Evolutionary conservation across 2,113 vertebrate species (phyloP), one percentile per base, ranked within the genome.

Genomic region (Sula dactylatra): DNA sequence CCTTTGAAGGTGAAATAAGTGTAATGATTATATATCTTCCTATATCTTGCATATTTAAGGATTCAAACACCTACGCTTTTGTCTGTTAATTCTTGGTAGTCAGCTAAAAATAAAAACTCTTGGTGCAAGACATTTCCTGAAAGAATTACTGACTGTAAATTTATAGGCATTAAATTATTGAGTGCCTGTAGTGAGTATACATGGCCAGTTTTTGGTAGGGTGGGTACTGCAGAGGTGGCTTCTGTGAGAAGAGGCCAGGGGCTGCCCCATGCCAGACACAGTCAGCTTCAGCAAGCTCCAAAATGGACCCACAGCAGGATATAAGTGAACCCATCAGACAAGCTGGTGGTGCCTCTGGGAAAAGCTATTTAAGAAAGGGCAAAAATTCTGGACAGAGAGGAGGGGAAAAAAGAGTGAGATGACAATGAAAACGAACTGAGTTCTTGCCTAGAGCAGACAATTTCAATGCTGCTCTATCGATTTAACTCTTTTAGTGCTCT

Each of bases 331-430:
- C 11, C 9, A 25, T 22, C 5, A 72, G 16, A 40, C 5, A 45
- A 47, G 9, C 5, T 74, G 13, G 5, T 58, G 31, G 7, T 71
- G 10, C 15, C 11, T 71, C 42, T 42, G 20, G 52, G 15, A 45
- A 65, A 79, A 42, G 12, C 27, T 6, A 52, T 14, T 78, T 20
- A 45, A 50, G 27, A 64, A 70, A 78, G 15, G 7, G 19, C 4
- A 64, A 67, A 84, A 71, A 40, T 17, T 8, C 16, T 74, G 5
- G 11, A 31, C 18, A 19, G 26, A 62, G 6, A 64, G 5, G 8
- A 49, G 9, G 1, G 16, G 2, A 0, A 7, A 27, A 38, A 44
- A 12, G 4, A 34, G 9, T 42, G 45, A 65, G 16, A 50, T 3
- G 4, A 18, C 11, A 58, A 26, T 32, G 26, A 67, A 92, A 72